Evolutionary conservation across 2,113 vertebrate species (phyloP), one percentile per base, ranked within the genome.

Genomic region (Gasterosteus aculeatus): DNA sequence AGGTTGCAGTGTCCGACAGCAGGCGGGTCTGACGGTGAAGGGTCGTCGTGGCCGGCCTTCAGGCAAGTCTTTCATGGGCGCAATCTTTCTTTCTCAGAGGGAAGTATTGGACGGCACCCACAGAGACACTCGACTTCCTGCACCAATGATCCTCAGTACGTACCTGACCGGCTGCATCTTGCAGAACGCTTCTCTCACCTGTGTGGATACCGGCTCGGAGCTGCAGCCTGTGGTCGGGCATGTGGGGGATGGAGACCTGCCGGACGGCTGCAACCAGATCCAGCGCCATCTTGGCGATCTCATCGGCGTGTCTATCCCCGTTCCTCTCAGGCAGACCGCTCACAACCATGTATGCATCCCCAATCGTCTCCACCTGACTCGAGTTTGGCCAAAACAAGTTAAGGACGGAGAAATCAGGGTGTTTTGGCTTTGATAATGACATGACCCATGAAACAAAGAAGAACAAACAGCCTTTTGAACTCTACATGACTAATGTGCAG

Each of bases 291-390:
- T 96, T 96, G 41, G 96, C 95, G 0, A 97, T 95, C 88, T 97
- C 96, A 0, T 97, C 93, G 0, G 95, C 95, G 0, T 96, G 97
- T 33, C 75, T 93, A 12, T 90, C 90, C 14, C 95, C 95, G 0
- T 97, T 97, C 81, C 95, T 93, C 88, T 96, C 96, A 0, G 96
- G 96, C 35, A 97, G 89, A 10, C 96, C 95, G 0, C 96, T 97
- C 69, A 91, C 96, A 7, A 97, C 96, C 96, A 97, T 97, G 91
- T 97, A 96, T 0, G 96, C 96, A 2, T 96, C 96, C 0, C 96
- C 96, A 0, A 97, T 97, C 4, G 96, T 97, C 87, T 96, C 96
- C 80, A 97, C 96, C 96, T 96, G 62, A 46, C 42, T 63, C 4
- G 9, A 80, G 1, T 59, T 64, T 46, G 6, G 12, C 29, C 18